Evolutionary conservation across 2,888 invertebrate genomes (phyloP), one percentile per base, ranked within the genome.

Genomic region (Trichogramma dendrolimi): DNA sequence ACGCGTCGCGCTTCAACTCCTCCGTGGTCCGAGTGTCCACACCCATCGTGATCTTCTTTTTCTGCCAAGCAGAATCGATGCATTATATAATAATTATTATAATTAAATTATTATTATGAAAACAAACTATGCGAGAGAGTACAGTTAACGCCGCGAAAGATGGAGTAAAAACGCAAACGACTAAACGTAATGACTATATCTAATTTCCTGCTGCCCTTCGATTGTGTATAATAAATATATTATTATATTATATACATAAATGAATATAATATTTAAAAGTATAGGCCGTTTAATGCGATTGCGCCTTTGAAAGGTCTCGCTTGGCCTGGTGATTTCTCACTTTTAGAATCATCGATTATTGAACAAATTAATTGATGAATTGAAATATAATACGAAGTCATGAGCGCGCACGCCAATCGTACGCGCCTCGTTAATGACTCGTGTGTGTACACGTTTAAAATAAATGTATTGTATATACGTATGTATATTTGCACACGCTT

Each of bases 41-140:
- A 27, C 27, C 27, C 27, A 27, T 27, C 65, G 60, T 65, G 60
- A 65, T 61, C 42, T 55, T 27, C 27, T 27, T 27, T 27, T 63
- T 65, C 65, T 65, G 65, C 65, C 59, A 63, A 65, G 65, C 65
- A 65, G 65, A 63, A 61, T 40, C 55, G 56, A 27, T 27, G 27
- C 27, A 27, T 27, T 27, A 27, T 27, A 27, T 27, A 27, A 27
- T 27, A 27, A 27, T 27, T 27, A 27, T 27, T 27, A 27, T 27
- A 27, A 27, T 27, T 27, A 27, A n/a, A n/a, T n/a, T 27, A 27
- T 27, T 27, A 27, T 27, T 27, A 27, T 27, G 27, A 27, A 27
- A 27, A 27, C 27, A 27, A 27, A 27, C 27, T 27, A 27, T 27
- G 27, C 27, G 27, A 27, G 27, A 27, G 27, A 27, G 27, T 27